phyloP scores from a whole-genome alignment of 2,888 invertebrate genomes.

The Tortricodes alternella region DNA sequence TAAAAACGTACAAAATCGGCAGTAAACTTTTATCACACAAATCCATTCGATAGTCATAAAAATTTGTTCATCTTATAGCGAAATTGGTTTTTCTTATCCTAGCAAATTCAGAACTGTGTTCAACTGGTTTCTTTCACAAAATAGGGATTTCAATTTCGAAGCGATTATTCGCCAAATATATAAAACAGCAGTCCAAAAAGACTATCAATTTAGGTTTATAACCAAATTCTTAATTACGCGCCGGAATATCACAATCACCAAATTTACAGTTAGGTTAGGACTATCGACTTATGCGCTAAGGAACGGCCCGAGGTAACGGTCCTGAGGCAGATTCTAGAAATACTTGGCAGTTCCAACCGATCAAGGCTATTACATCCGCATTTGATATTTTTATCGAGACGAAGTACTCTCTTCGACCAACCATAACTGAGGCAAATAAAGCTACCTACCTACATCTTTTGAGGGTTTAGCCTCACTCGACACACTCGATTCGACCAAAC shows the following conservation, averaged over 20 bases:
- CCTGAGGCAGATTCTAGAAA: constrained; percentile 10
- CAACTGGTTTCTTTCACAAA: constrained; percentile 15
- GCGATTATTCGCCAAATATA: constrained; percentile 11
- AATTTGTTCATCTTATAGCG: constrained; percentile 23
- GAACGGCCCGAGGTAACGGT: constrained; percentile 20
- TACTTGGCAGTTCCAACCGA: background rate
- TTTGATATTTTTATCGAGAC: no score
- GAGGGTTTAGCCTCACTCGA: no score
- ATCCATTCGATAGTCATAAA: constrained; percentile 22
- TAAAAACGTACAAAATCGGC: background rate
- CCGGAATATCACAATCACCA: constrained; percentile 27
- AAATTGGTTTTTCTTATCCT: constrained; percentile 30
- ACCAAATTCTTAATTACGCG: constrained; percentile 47
- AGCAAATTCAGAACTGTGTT: constrained; percentile 29
- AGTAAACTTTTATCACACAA: constrained; percentile 25
- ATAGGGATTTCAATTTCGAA: constrained; percentile 17
- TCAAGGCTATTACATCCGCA: no score
- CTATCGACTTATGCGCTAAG: constrained; percentile 20
- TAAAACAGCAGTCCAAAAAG: constrained; percentile 28
- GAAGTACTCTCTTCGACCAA: no score
- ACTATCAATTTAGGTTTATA: constrained; percentile 48
- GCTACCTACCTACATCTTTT: no score
- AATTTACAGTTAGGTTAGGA: constrained; percentile 20
- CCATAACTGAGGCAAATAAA: no score
- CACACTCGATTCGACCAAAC: no score